Conservation (phyloP, 2,113 vertebrate genomes). For the Pungitius pungitius region DNA sequence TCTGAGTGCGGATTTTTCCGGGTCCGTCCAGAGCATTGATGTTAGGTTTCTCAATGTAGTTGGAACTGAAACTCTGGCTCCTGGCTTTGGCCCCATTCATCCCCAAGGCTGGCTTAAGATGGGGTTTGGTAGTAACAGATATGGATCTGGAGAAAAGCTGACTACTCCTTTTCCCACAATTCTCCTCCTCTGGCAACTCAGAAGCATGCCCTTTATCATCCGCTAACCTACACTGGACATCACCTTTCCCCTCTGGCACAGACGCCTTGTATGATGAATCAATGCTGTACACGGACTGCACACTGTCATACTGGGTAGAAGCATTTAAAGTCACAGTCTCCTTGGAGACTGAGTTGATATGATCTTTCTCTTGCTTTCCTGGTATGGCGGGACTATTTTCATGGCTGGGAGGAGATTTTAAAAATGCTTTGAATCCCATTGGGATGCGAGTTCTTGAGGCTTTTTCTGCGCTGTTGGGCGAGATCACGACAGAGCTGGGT, state of each 20-base stretch:
- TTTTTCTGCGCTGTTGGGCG: constrained; percentile 79
- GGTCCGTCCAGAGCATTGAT: constrained; percentile 75
- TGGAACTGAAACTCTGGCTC: constrained; percentile 91
- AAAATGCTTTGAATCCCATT: constrained; percentile 85
- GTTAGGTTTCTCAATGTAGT: constrained; percentile 84
- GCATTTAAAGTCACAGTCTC: constrained; percentile 73
- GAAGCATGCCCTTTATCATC: constrained; percentile 59
- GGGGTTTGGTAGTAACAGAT: constrained; percentile 85
- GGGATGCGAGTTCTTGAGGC: constrained; percentile 85
- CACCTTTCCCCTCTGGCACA: constrained; percentile 62
- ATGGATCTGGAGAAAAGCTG: constrained; percentile 84
- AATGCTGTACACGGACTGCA: constrained; percentile 14
- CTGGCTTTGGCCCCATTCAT: constrained; percentile 95
- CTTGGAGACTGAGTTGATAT: constrained; percentile 87
- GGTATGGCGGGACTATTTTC: constrained; percentile 84
- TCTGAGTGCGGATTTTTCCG: constrained; percentile 88
- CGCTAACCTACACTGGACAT: constrained; percentile 52
- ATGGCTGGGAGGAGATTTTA: constrained; percentile 86
- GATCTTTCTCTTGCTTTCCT: constrained; percentile 92
- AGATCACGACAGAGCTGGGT: constrained; percentile 52
- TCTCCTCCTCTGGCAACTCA: constrained; percentile 44
- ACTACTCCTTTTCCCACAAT: constrained; percentile 77
- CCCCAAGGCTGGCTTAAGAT: constrained; percentile 89
- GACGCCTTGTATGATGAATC: constrained; percentile 59
- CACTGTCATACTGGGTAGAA: constrained; percentile 54